phyloP scores from a whole-genome alignment of 2,797 vertebrate genomes.

The Bryconaethiops microstoma region DNA sequence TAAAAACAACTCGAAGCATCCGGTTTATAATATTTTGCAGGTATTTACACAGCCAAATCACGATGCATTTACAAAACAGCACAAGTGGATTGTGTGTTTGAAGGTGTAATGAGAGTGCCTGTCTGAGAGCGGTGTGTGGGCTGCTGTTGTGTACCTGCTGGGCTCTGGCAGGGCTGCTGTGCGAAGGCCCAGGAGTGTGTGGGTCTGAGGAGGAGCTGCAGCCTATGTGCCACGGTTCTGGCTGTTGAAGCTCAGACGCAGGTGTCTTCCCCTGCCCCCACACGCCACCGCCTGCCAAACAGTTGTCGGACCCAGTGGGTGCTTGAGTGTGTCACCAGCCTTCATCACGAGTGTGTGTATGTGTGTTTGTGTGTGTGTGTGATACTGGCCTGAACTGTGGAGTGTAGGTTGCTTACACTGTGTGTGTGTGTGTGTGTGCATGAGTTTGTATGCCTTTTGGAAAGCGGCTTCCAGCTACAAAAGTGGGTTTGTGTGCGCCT shows the following conservation, averaged over 20 bases:
- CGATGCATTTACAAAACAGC: background rate
- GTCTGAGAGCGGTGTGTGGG: slow-evolving; percentile 15
- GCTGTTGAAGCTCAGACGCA: slow-evolving; percentile 40
- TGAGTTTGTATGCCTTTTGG: slow-evolving; percentile 24
- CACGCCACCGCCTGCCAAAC: slow-evolving; percentile 68
- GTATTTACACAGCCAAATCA: background rate
- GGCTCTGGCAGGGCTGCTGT: slow-evolving; percentile 40
- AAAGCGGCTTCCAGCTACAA: slow-evolving; percentile 26
- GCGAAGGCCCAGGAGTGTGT: slow-evolving; percentile 50
- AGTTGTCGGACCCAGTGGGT: slow-evolving; percentile 74
- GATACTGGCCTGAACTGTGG: slow-evolving; percentile 33
- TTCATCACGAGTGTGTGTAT: slow-evolving; percentile 50
- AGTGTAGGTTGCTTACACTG: slow-evolving; percentile 16
- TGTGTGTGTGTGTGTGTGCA: slow-evolving; percentile 19
- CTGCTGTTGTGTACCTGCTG: slow-evolving; percentile 32
- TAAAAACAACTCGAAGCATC: too few species aligned
- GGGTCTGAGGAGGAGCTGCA: slow-evolving; percentile 62
- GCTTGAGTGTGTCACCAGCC: slow-evolving; percentile 65
- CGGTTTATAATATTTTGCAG: background rate
- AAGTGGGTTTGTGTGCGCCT: slow-evolving; percentile 54
- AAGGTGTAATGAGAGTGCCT: background rate
- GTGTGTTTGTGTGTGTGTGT: slow-evolving; percentile 29
- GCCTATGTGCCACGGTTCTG: slow-evolving; percentile 12
- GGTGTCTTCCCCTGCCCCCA: slow-evolving; percentile 55
- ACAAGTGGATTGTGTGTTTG: background rate